phyloP scores from a whole-genome alignment of 2,113 vertebrate species.

The Brachyhypopomus gauderio region DNA sequence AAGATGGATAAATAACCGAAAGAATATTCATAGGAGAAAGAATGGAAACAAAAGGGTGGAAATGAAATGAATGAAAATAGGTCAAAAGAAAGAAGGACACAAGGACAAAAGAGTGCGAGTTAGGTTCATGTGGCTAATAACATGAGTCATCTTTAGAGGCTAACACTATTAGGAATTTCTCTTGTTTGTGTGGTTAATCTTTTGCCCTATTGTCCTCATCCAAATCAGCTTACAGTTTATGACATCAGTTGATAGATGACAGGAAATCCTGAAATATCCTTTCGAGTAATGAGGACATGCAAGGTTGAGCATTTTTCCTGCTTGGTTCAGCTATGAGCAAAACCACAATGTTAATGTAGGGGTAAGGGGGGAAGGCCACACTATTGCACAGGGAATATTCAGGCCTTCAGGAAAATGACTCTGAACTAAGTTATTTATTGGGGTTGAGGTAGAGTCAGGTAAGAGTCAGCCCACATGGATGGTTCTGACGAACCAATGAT shows the following conservation, averaged over 20 bases:
- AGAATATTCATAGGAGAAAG: too few relatives aligned
- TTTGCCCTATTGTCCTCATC: constrained; percentile 31
- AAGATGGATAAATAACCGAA: constrained; percentile 6
- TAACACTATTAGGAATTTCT: constrained; percentile 9
- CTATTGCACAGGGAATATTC: constrained; percentile 26
- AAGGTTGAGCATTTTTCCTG: constrained; percentile 44
- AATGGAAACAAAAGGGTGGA: constrained; percentile 3
- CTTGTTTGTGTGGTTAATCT: constrained; percentile 23
- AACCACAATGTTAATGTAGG: constrained; percentile 23
- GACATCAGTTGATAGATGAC: constrained; percentile 47
- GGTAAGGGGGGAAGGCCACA: constrained; percentile 24
- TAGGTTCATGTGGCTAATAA: constrained; percentile 10
- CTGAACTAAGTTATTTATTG: constrained; percentile 28
- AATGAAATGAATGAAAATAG: constrained; percentile 10
- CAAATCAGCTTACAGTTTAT: constrained; percentile 43
- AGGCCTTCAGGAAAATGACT: constrained; percentile 24
- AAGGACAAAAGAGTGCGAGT: not conserved
- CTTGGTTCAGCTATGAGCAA: constrained; percentile 39
- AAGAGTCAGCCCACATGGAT: too few relatives aligned
- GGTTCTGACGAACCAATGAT: too few relatives aligned
- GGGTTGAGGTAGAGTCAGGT: constrained; percentile 7
- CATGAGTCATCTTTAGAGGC: constrained; percentile 24
- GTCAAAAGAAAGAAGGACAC: not conserved
- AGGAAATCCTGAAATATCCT: constrained; percentile 51
- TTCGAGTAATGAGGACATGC: constrained; percentile 51